Evolutionary conservation across 2,113 vertebrate species (phyloP).

Genomic region (Eclectus roratus): DNA sequence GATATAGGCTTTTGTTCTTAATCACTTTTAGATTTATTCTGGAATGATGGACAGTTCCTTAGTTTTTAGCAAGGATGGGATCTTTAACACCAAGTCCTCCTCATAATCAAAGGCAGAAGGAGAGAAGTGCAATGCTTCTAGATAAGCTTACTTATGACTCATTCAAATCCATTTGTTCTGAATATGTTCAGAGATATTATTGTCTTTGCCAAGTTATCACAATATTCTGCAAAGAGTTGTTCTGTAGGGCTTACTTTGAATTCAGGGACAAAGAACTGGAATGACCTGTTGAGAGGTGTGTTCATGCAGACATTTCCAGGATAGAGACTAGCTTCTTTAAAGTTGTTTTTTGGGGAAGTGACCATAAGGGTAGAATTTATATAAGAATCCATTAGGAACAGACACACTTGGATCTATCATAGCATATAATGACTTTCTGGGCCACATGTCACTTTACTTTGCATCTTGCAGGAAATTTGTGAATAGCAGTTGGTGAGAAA

Average conservation of each 20-base stretch:
- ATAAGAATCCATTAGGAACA: not conserved
- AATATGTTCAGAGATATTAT: not conserved
- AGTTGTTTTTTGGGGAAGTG: not conserved
- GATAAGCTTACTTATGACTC: not conserved
- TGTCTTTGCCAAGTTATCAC: not conserved
- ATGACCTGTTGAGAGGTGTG: not conserved
- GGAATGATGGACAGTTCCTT: not conserved
- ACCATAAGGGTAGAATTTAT: slow-evolving; percentile 10
- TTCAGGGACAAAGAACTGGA: not conserved
- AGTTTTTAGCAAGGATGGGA: not conserved
- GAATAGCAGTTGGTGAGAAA: slow-evolving; percentile 55
- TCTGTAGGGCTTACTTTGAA: not conserved
- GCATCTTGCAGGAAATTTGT: slow-evolving; percentile 52
- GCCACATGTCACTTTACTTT: slow-evolving; percentile 34
- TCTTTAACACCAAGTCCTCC: not conserved
- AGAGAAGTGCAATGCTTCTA: not conserved
- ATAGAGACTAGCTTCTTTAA: not conserved
- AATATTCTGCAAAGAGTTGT: not conserved
- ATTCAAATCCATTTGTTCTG: not conserved
- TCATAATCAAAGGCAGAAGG: not conserved
- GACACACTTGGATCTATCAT: slow-evolving; percentile 23
- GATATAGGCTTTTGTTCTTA: not conserved
- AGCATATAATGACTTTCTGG: slow-evolving; percentile 27
- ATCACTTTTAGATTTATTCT: not conserved
- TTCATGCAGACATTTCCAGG: not conserved